Conservation (phyloP, 2,113 vertebrate species). For the Hippolais icterina region DNA sequence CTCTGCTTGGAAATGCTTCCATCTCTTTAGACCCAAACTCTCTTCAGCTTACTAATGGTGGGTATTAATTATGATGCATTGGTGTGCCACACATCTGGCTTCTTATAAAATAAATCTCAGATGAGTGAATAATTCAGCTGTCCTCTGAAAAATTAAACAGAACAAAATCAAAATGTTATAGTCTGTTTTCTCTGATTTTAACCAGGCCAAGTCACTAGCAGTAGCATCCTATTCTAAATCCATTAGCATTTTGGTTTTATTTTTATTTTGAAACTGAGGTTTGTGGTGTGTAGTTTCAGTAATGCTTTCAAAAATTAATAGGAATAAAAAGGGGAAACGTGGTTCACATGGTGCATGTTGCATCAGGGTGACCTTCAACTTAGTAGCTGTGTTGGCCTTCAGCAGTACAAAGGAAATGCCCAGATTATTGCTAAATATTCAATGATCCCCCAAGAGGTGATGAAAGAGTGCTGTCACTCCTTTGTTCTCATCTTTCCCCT, state of each 20-base stretch:
- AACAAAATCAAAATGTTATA: neutral
- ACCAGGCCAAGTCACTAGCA: neutral
- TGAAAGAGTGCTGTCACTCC: rapidly evolving
- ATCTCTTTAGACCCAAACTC: constrained; percentile 76
- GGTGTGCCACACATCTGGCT: neutral
- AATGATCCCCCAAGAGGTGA: neutral
- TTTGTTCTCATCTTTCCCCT: neutral
- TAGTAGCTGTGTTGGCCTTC: neutral
- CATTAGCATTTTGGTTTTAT: neutral
- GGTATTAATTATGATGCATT: neutral
- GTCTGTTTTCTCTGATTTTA: neutral
- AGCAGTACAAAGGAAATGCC: neutral
- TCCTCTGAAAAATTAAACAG: neutral
- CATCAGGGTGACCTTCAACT: neutral
- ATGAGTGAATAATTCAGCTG: neutral
- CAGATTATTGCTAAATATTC: neutral
- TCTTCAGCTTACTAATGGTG: constrained; percentile 80
- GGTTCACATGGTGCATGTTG: neutral
- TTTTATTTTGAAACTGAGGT: neutral
- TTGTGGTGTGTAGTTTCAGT: neutral
- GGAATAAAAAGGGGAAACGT: neutral
- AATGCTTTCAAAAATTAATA: neutral
- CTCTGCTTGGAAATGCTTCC: constrained; percentile 78
- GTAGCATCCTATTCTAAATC: neutral
- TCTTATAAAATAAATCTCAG: neutral